Percentiles rank a stretch among this genome's conserved stretches.
phyloP scores from a whole-genome alignment of 1,140 invertebrate genomes.

The Drosophila repleta region DNA sequence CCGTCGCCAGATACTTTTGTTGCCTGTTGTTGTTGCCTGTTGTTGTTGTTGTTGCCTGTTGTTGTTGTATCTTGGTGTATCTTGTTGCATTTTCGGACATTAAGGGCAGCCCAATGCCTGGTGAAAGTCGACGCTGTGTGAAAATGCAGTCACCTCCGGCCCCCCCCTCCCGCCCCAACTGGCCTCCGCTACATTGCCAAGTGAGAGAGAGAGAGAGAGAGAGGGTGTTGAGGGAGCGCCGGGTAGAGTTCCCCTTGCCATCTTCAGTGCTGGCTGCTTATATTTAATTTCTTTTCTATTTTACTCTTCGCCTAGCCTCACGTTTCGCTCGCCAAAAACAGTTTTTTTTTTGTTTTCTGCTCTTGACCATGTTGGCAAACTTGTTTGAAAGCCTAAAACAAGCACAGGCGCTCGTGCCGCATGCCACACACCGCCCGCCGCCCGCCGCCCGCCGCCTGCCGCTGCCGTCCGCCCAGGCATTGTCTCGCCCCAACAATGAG shows the following conservation, averaged over 20 bases:
- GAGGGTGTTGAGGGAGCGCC: neutral
- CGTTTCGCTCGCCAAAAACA: constrained; percentile 39
- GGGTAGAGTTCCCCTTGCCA: neutral
- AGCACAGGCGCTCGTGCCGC: neutral
- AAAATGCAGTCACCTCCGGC: constrained; percentile 8
- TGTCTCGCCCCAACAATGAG: constrained; percentile 23
- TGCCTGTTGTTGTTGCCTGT: too few relatives aligned
- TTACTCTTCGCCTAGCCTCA: constrained; percentile 26
- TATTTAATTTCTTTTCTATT: constrained; percentile 52
- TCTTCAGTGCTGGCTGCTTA: constrained; percentile 24
- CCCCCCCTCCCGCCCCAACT: neutral
- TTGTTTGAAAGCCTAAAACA: constrained; percentile 46
- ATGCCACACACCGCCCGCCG: neutral
- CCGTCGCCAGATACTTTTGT: constrained; percentile 22
- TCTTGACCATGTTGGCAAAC: constrained; percentile 52
- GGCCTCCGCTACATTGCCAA: constrained; percentile 4
- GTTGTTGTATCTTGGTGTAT: neutral
- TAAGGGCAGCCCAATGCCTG: constrained; percentile 37
- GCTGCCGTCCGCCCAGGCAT: neutral
- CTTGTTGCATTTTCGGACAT: constrained; percentile 37
- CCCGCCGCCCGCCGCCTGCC: too few relatives aligned
- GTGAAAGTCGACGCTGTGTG: constrained; percentile 38
- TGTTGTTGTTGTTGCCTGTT: too few relatives aligned
- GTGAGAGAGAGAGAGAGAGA: too few relatives aligned
- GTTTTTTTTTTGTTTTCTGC: constrained; percentile 8